Base-by-base conservation (phyloP, 2,113 vertebrate species). In the Thryonomys swinderianus region DNA sequence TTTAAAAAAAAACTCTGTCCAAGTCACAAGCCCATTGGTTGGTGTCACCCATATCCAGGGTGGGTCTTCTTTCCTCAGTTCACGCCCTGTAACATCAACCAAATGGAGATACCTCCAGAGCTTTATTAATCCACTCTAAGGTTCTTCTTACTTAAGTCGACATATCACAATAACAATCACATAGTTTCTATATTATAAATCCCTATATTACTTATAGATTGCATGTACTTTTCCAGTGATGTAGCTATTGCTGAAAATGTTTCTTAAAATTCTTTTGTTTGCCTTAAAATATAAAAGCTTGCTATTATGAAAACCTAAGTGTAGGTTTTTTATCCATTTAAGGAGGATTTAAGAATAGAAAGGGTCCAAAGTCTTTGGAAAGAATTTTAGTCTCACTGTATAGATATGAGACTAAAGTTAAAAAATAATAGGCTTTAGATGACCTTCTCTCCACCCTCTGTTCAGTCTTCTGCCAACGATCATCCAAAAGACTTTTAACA, bases 371-470 rank as follows among this genome's bases (percentile, higher is more conserved):
- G 59, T 55, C 16, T 90, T 90, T 55, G 42, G 30, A 90, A 92
- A 90, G 13, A 93, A 93, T 84, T 91, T 88, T 80, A 45, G 64
- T 90, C 53, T 93, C 21, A 71, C 23, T 94, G 37, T 45, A 85
- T 12, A 85, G 45, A 85, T 78, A 76, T 6, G 7, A 91, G 30
- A 71, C 18, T 86, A 80, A 85, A 30, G 8, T 51, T 74, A 1
- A 51, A 93, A 92, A 86, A 30, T 20, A 21, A 11, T n/a, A 40
- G 25, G 20, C 34, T 88, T 85, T 85, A 91, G 79, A 88, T 85
- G 45, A 37, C 8, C 20, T 62, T 20, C 21, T 88, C 85, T 78
- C 6, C 12, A 71, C 25, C 25, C 9, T 85, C 78, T 0, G 4
- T 30, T 81, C 12, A 87, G 30, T 78, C 53, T 85, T 37, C 51